Base-by-base conservation (phyloP, 2,888 invertebrate species). In the Horisme vitalbata region DNA sequence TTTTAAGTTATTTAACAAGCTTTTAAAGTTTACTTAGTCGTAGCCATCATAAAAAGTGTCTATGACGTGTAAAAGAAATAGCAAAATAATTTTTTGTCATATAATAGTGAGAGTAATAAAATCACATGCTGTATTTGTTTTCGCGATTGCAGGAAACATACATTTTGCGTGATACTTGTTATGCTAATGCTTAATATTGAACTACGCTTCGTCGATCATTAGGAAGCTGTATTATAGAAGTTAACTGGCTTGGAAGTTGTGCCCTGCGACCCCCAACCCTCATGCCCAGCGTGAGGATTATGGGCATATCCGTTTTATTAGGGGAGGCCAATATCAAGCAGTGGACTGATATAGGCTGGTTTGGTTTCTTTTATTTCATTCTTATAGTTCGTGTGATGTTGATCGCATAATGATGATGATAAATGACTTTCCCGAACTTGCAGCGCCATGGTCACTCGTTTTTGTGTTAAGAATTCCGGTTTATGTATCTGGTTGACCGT, bases 181-280 rank as follows among this genome's bases (percentile, higher is more conserved):
- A 61, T 59, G 55, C 35, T 48, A 55, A 59, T 55, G 51, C 46
- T 51, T 36, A 51, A 49, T 34, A 41, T 30, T 45, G 39, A 51
- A 54, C 44, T 38, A 57, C 41, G 47, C 48, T 41, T 50, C 38
- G 39, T 35, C 43, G 47, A 35, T 52, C 21, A 41, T n/a, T 43
- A 55, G 50, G 58, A 54, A 57, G 46, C 9, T 13, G 26, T 33
- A 43, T 41, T 12, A 31, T 44, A 13, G 9, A 24, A 10, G 9
- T 20, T 10, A 4, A 3, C 9, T 18, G 4, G 2, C 6, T 4
- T 18, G 18, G 4, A 18, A 5, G 18, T 18, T 18, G 18, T 18
- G 18, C 1, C n/a, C n/a, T n/a, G n/a, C n/a, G n/a, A n/a, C n/a
- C n/a, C n/a, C n/a, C n/a, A n/a, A n/a, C n/a, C n/a, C n/a, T n/a